Conservation (phyloP, 1,140 invertebrate species). For the Lethrus apterus region DNA sequence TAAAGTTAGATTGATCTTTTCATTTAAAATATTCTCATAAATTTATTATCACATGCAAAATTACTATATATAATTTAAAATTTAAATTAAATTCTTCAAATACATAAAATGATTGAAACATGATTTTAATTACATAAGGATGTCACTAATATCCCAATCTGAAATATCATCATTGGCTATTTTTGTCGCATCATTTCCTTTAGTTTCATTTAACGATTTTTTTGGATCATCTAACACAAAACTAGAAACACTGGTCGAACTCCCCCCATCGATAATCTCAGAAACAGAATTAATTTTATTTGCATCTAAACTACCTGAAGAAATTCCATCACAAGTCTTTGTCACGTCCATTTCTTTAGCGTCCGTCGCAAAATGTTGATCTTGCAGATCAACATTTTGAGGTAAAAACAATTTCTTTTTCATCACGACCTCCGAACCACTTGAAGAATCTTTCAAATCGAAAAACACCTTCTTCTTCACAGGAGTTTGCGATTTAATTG, state of each 20-base stretch:
- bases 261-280: slow-evolving; percentile 21
- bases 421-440: neutral
- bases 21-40: neutral
- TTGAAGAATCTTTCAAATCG: slow-evolving; percentile 25
- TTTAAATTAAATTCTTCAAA: neutral
- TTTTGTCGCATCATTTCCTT: slow-evolving; percentile 12
- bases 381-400: no score
- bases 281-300: neutral
- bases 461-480: slow-evolving; percentile 36
- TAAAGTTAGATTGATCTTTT: no score
- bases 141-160: slow-evolving; percentile 26
- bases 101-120: slow-evolving; percentile 1
- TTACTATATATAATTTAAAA: neutral
- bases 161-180: slow-evolving; percentile 23
- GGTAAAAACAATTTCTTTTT: no score
- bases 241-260: slow-evolving; percentile 29
- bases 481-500: neutral
- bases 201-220: slow-evolving; percentile 8
- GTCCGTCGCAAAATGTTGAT: no score
- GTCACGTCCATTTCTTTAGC: neutral
- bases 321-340: neutral
- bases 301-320: neutral
- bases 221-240: slow-evolving; percentile 23
- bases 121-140: slow-evolving; percentile 3
- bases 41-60: slow-evolving; percentile 8